Base-by-base conservation (phyloP, 2,113 vertebrate genomes). In the Parus major region DNA sequence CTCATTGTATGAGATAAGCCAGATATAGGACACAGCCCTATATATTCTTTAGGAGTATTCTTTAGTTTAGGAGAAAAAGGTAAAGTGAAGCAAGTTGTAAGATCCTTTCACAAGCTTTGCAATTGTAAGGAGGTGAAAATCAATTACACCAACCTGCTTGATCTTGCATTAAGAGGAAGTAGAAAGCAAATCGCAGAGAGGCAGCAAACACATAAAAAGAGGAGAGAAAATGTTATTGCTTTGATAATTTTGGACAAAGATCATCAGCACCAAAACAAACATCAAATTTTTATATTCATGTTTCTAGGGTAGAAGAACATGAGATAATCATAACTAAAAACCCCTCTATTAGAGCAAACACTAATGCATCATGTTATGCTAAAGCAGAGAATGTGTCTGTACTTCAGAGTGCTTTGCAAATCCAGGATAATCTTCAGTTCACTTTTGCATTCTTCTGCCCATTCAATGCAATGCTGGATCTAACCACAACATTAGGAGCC, bases 101-200 rank as follows among this genome's bases (percentile, higher is more conserved):
- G 90, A 55, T 63, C 68, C 41, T 88, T 90, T 75, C 77, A 56
- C 57, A 95, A 92, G 91, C 78, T 95, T 90, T 95, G 53, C 85
- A 95, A 82, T 5, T 94, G 41, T 9, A 77, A 95, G 90, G 92
- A 98, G 80, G 81, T 91, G 93, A 97, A 97, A 98, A 97, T 95
- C 94, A 96, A 96, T 97, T 81, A 97, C 98, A 99, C 99, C 98
- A 99, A 99, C 99, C 98, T 99, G 98, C 98, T 98, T 98, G 98
- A 97, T 99, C 98, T 99, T 98, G 97, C 97, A 98, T 98, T 98
- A 98, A 98, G 98, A 98, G 97, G 98, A 87, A 96, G 97, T 65
- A 97, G 97, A 97, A 98, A 98, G 97, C 97, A 98, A 98, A 95
- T 97, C 98, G 85, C 75, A 98, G 97, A 98, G 95, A 98, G 98